Conservation (phyloP, 2,113 vertebrate species). For the Microcebus lehilahytsara region DNA sequence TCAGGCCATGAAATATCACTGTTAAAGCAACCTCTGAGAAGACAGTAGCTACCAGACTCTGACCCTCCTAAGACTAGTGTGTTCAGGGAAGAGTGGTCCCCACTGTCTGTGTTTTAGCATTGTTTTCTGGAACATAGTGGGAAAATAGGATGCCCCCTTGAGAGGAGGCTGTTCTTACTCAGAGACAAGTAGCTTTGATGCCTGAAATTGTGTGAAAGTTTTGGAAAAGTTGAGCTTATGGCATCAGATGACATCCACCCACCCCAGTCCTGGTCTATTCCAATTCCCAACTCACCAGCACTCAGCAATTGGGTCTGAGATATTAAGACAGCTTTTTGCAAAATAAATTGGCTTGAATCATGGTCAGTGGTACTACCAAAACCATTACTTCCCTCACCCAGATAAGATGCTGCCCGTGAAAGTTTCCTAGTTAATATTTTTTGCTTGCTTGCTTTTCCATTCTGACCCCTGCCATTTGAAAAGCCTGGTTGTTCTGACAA, state of each 20-base stretch:
- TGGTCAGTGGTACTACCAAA: background rate
- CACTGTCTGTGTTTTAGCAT: background rate
- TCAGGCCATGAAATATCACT: background rate
- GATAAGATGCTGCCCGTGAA: background rate
- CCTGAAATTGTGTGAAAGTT: background rate
- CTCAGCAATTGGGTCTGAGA: background rate
- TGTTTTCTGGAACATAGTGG: background rate
- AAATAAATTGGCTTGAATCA: background rate
- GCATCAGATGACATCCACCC: background rate
- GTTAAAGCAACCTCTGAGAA: background rate
- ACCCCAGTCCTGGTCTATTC: background rate
- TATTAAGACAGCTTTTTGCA: background rate
- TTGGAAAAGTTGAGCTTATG: background rate
- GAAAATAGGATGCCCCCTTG: background rate
- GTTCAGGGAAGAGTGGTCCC: background rate
- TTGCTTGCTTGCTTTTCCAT: background rate
- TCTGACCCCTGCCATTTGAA: background rate
- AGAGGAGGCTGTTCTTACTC: background rate
- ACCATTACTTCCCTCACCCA: background rate
- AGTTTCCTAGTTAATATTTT: background rate
- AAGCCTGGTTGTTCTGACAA: background rate
- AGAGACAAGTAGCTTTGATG: background rate
- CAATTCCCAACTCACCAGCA: background rate
- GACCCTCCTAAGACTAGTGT: background rate
- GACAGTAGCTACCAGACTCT: background rate